These are phyloP conservation scores for Choreutis nemorana DNA, from an alignment of 2,888 invertebrate genomes.

Conservation along the genomic window DNA sequence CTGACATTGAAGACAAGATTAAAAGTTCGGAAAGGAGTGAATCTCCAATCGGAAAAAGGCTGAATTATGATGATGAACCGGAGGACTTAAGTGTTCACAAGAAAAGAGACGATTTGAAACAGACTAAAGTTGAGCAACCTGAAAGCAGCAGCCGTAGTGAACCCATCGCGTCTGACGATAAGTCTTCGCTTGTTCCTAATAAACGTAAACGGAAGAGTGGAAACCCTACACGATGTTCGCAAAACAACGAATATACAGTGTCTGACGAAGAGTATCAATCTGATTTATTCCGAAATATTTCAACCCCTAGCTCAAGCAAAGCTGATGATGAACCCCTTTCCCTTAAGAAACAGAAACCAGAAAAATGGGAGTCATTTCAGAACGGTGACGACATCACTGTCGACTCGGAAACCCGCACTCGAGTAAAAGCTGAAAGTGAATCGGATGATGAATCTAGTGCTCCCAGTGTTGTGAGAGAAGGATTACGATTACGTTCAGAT, in stretches of 20 bases:
- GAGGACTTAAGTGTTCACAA: constrained; percentile 75
- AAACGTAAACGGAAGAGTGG: constrained; percentile 83
- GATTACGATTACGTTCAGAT: constrained; percentile 49
- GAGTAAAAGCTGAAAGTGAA: constrained; percentile 59
- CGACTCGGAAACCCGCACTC: constrained; percentile 44
- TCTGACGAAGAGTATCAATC: constrained; percentile 56
- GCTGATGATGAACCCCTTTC: constrained; percentile 52
- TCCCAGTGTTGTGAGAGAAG: constrained; percentile 56
- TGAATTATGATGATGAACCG: constrained; percentile 64
- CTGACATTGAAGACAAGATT: constrained; percentile 40
- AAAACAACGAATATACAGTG: constrained; percentile 52
- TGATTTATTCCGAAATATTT: constrained; percentile 51
- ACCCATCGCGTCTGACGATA: constrained; percentile 50
- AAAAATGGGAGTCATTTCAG: constrained; percentile 53
- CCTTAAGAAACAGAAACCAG: constrained; percentile 55
- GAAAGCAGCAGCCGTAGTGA: constrained; percentile 31
- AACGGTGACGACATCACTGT: constrained; percentile 46
- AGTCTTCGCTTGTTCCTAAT: constrained; percentile 61
- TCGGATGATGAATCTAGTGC: constrained; percentile 58
- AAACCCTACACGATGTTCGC: constrained; percentile 80
- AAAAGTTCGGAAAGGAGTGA: constrained; percentile 24
- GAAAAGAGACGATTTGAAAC: constrained; percentile 69
- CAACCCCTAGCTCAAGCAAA: constrained; percentile 44
- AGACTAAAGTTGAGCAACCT: constrained; percentile 36
- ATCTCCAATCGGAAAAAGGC: constrained; percentile 33